Base-by-base conservation (phyloP, 2,797 vertebrate species). In the Denticeps clupeoides region DNA sequence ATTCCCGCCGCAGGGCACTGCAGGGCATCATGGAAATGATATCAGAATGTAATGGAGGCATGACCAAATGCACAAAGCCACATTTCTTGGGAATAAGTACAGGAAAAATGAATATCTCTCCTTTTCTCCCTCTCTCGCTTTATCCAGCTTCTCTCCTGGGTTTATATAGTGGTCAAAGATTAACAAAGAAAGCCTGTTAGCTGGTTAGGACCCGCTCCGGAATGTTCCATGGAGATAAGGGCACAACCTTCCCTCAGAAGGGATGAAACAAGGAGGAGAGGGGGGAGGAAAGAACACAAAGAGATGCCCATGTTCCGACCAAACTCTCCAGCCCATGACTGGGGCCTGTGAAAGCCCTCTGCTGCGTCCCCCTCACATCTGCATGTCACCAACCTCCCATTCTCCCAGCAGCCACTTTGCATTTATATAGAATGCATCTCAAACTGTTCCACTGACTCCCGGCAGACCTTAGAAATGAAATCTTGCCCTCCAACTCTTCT, bases 1-100 rank as follows among this genome's bases (percentile, higher is more conserved):
- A 55, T 95, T 98, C 27, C 89, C 87, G 49, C 93, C 94, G 4
- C 94, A 98, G 13, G 92, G 94, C 57, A 91, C 95, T 99, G 72
- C 46, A 42, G 40, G 29, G 47, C 18, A 31, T 28, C 8, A 42
- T 24, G 25, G 16, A 21, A 63, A 13, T 7, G 13, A 31, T 41
- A 33, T 4, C 31, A 32, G 35, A n/a, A n/a, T n/a, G n/a, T n/a
- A n/a, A n/a, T n/a, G n/a, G n/a, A n/a, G n/a, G n/a, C n/a, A n/a
- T n/a, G n/a, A n/a, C n/a, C n/a, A n/a, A n/a, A n/a, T n/a, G n/a
- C n/a, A n/a, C n/a, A n/a, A 48, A 45, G 40, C 5, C 33, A 51
- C 42, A 47, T 44, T 48, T 11, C 28, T 45, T 32, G 9, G 47
- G 26, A 55, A 59, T 45, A 24, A 29, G 9, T 44, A 21, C 12